phyloP scores from a whole-genome alignment of 1,140 invertebrate genomes.

The Musca domestica region DNA sequence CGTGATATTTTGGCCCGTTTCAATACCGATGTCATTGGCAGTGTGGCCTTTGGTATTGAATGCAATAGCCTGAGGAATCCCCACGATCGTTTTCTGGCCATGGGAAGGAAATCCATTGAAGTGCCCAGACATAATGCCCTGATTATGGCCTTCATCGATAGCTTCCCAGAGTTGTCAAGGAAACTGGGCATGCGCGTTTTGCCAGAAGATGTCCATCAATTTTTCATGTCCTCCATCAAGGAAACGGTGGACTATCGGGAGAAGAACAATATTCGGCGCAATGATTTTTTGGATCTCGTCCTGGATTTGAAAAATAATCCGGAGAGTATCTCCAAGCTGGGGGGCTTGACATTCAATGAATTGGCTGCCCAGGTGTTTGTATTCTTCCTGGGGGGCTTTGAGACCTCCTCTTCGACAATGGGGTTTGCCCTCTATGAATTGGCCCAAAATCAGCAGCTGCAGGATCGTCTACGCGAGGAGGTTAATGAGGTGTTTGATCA shows the following conservation, averaged over 20 bases:
- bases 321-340: conserved; percentile 35
- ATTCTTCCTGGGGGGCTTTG: conserved; percentile 64
- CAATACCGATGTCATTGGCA: conserved; percentile 65
- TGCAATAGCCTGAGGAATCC: conserved; percentile 58
- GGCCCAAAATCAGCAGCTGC: conserved; percentile 61
- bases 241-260: conserved; percentile 56
- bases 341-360: conserved; percentile 38
- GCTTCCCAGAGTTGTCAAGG: conserved; percentile 37
- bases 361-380: conserved; percentile 49
- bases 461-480: conserved; percentile 61
- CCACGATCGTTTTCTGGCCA: conserved; percentile 56
- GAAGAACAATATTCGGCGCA: conserved; percentile 53
- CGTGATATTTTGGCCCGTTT: conserved; percentile 57
- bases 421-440: conserved; percentile 60
- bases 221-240: conserved; percentile 56
- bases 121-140: conserved; percentile 34
- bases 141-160: conserved; percentile 40
- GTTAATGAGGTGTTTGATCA: conserved; percentile 55
- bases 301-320: conserved; percentile 50
- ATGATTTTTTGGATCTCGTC: conserved; percentile 60
- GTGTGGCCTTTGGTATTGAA: conserved; percentile 61
- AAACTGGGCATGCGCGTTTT: conserved; percentile 36
- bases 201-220: conserved; percentile 53
- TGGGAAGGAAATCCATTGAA: conserved; percentile 46
- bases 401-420: conserved; percentile 62